Base-by-base conservation (phyloP, 2,797 vertebrate species). In the Karalla daura region DNA sequence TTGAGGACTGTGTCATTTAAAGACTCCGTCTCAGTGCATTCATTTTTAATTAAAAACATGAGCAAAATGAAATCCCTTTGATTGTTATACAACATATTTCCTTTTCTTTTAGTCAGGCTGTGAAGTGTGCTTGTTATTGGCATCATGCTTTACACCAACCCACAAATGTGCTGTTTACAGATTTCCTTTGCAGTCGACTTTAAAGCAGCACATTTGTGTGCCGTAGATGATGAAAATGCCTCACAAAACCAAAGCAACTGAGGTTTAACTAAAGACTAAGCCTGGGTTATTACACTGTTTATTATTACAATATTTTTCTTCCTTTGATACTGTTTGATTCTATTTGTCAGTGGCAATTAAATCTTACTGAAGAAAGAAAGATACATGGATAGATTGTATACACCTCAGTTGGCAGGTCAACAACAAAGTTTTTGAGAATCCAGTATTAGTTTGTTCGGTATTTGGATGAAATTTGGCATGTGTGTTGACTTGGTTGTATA, bases 31-130 rank as follows among this genome's bases (percentile, higher is more conserved):
- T 36, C 23, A 33, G 0, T 45, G 4, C 15, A 27, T 44, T 45
- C 30, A 21, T 12, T 52, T 69, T 61, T 24, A 44, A 44, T 59
- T 21, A 37, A 30, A 60, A 28, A 36, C 3, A 21, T 36, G 21
- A 14, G 36, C 30, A 10, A 32, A 9, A 30, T 25, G 5, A 41
- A 41, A 35, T 39, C 12, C 23, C 13, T 28, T 65, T n/a, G n/a
- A n/a, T n/a, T n/a, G n/a, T n/a, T n/a, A 13, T 24, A 13, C 23
- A 44, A 20, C 3, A 15, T 3, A 20, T 2, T 9, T 21, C 11
- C 11, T 33, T 33, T 7, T 33, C 21, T 50, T 15, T 15, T 11
- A 46, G 2, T 2, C 18, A 24, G 6, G 10, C 15, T 7, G 2
- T 24, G 18, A n/a, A n/a, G 15, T 32, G 5, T 45, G 17, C 24